A percentile compares a stretch with the other conserved stretches of the same genome.
Evolutionary conservation across 2,888 invertebrate genomes (phyloP).

Genomic region (Aphelenchoides bicaudatus): DNA sequence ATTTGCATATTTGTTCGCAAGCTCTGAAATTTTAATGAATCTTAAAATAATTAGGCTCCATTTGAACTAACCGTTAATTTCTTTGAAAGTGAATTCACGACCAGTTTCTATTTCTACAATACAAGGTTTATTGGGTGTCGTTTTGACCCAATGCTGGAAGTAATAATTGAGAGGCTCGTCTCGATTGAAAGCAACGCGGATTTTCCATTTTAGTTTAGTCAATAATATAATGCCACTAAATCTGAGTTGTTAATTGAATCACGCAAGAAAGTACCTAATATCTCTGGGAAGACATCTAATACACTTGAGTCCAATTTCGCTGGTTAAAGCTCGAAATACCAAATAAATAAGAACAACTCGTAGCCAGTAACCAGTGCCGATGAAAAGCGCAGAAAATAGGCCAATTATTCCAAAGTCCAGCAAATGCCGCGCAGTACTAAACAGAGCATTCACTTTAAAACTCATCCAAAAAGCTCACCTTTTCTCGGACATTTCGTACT

Average conservation of each 20-base stretch:
- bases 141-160: conserved; percentile 45
- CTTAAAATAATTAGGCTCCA: conserved; percentile 51
- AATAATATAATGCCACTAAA: conserved; percentile 49
- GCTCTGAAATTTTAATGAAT: conserved; percentile 33
- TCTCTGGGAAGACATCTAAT: conserved; percentile 50
- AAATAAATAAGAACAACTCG: conserved; percentile 36
- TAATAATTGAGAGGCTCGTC: conserved; percentile 52
- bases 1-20: conserved; percentile 55
- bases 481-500: neutral
- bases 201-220: conserved; percentile 38
- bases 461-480: neutral
- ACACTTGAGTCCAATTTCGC: conserved; percentile 40
- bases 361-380: conserved; percentile 33
- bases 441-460: neutral
- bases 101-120: conserved; percentile 53
- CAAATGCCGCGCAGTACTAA: neutral
- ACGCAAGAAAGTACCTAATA: conserved; percentile 41
- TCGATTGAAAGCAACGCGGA: conserved; percentile 35
- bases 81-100: conserved; percentile 42
- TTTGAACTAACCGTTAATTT: conserved; percentile 51
- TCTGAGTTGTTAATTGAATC: neutral
- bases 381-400: conserved; percentile 11
- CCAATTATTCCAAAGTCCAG: conserved; percentile 9
- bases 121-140: conserved; percentile 41
- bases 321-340: conserved; percentile 35